phyloP scores from a whole-genome alignment of 2,797 vertebrate species.

The Neopelma chrysocephalum region DNA sequence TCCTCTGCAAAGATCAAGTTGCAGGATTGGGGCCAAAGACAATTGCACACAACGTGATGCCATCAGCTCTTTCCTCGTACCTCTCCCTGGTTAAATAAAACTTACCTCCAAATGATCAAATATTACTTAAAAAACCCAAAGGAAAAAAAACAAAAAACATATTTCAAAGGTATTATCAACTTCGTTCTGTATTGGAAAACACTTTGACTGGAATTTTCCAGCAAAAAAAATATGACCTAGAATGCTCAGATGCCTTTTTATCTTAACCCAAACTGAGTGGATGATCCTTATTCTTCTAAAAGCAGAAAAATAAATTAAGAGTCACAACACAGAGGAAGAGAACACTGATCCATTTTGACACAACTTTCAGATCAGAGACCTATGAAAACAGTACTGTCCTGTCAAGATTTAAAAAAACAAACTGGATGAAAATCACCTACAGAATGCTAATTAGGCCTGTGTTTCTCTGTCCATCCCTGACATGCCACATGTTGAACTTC shows the following conservation, averaged over 20 bases:
- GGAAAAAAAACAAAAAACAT: not conserved
- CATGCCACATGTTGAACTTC: not conserved
- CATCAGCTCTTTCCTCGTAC: not conserved
- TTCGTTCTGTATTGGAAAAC: not conserved
- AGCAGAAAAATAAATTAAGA: not conserved
- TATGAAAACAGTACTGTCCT: not conserved
- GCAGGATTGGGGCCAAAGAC: not conserved
- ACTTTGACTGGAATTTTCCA: not conserved
- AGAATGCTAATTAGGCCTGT: not conserved
- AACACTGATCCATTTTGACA: conserved; percentile 24
- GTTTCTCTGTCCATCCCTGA: not conserved
- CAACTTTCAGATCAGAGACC: not conserved
- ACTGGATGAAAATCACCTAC: not conserved
- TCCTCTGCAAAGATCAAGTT: not conserved
- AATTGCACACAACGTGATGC: not conserved
- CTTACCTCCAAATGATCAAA: not conserved
- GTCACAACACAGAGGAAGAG: not conserved
- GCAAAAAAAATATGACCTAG: not conserved
- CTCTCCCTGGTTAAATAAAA: not conserved
- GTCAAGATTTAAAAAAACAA: not conserved
- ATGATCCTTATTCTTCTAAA: not conserved
- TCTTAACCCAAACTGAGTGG: not conserved
- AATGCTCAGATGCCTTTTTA: not conserved
- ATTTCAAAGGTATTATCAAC: not conserved
- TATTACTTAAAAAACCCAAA: not conserved